phyloP scores from a whole-genome alignment of 2,888 invertebrate genomes.

The Erynnis tages region DNA sequence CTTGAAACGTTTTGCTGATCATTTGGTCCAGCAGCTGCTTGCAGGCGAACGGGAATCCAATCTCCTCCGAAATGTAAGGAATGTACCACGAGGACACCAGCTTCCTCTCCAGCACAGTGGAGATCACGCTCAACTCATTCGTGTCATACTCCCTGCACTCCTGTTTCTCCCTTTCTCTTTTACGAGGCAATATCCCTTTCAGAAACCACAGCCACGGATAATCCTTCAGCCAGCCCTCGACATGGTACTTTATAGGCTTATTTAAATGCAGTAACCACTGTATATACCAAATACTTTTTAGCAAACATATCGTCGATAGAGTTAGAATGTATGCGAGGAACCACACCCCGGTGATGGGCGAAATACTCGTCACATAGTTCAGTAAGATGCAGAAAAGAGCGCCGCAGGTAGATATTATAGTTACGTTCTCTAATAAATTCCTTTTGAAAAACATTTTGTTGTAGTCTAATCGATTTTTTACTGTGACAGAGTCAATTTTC shows the following conservation, averaged over 20 bases:
- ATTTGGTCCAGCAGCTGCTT: constrained; percentile 77
- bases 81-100: constrained; percentile 76
- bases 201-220: constrained; percentile 54
- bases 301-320: constrained; percentile 67
- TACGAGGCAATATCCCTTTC: constrained; percentile 44
- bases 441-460: constrained; percentile 62
- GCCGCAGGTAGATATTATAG: constrained; percentile 54
- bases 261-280: constrained; percentile 77
- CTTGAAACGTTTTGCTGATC: constrained; percentile 72
- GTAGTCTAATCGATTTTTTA: too few relatives aligned
- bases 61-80: constrained; percentile 71
- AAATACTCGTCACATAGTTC: constrained; percentile 64
- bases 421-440: constrained; percentile 59
- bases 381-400: constrained; percentile 56
- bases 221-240: constrained; percentile 48
- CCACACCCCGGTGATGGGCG: constrained; percentile 67
- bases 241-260: constrained; percentile 73
- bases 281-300: constrained; percentile 75
- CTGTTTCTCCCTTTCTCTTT: constrained; percentile 13
- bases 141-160: constrained; percentile 67
- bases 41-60: constrained; percentile 75
- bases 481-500: too few relatives aligned
- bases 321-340: constrained; percentile 62
- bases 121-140: constrained; percentile 70
- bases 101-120: constrained; percentile 68